Evolutionary conservation across 1,140 invertebrate species (phyloP), one percentile per base, ranked within the genome.

Genomic region (Caenorhabditis tropicalis): DNA sequence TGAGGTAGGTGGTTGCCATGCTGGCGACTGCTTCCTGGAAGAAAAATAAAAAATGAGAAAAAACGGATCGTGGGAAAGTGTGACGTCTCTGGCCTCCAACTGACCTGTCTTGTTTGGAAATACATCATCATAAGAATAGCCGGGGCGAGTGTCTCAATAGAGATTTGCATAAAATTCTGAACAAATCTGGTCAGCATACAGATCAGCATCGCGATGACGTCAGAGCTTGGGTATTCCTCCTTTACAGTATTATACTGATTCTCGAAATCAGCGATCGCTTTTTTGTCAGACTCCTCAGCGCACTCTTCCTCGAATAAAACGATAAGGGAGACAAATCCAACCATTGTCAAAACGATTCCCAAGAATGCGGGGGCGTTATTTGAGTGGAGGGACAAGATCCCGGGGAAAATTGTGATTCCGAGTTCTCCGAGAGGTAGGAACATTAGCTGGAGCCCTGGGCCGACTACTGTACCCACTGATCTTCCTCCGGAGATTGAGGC

Each of bases 111-210:
- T 74, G 65, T 74, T n/a, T 74, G 65, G 24, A 74, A 74, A 74
- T 74, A 74, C 65, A 74, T 74, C 65, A 74, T 74, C 65, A 74
- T 74, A n/a, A 74, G 21, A n/a, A 74, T 74, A 0, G 65, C 65
- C 24, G 65, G 65, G 24, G 65, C 65, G 3, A 74, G 65, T 2
- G 65, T 74, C 21, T 74, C 65, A 21, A 74, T 43, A 27, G 65
- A 74, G 33, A 43, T 74, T 74, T 74, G 65, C 65, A 74, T 74
- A n/a, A 74, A 74, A n/a, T 74, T 74, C n/a, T 74, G 65, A 74
- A 43, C 65, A 19, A 74, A 74, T 43, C 65, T 1, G 16, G 65
- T 74, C 19, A 74, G 33, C 65, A 74, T 74, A 21, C 65, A 74
- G n/a, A 74, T 43, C 7, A 74, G 36, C 65, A 74, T 74, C 0